Conservation (phyloP, 2,888 invertebrate species). For the Watsonalla binaria region DNA sequence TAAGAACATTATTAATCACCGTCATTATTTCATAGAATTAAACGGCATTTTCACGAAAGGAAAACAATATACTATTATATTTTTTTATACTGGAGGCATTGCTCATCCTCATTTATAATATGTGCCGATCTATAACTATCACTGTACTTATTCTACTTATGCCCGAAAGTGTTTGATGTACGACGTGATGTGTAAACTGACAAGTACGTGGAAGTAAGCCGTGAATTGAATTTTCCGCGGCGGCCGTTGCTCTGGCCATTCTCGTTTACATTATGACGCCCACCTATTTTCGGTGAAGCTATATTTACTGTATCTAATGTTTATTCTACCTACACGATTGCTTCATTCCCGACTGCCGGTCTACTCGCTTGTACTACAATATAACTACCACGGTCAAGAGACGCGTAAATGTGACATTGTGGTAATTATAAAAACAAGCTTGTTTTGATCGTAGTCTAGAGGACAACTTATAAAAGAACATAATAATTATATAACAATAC, state of each 20-base stretch:
- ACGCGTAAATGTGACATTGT: slow-evolving; percentile 41
- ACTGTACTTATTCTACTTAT: neutral
- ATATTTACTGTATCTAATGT: slow-evolving; percentile 46
- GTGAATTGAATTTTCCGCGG: slow-evolving; percentile 31
- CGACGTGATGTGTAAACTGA: neutral
- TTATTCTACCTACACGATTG: slow-evolving; percentile 47
- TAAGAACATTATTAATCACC: too few species aligned
- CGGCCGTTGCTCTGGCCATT: slow-evolving; percentile 54
- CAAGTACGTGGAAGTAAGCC: slow-evolving; percentile 4
- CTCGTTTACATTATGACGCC: slow-evolving; percentile 53
- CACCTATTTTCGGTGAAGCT: slow-evolving; percentile 62
- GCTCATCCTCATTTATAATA: too few species aligned
- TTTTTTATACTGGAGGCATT: too few species aligned
- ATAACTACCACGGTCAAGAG: slow-evolving; percentile 24
- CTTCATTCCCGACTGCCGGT: slow-evolving; percentile 29
- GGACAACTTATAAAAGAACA: slow-evolving; percentile 21
- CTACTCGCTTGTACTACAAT: neutral
- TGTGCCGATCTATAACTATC: neutral
- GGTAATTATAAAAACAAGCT: slow-evolving; percentile 30
- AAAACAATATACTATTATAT: too few species aligned
- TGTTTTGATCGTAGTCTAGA: slow-evolving; percentile 23
- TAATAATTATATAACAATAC: neutral
- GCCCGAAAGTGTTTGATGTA: neutral
- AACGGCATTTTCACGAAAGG: too few species aligned
- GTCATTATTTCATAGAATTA: too few species aligned